Base-by-base conservation (phyloP, 2,888 invertebrate species). In the Pterostichus madidus region DNA sequence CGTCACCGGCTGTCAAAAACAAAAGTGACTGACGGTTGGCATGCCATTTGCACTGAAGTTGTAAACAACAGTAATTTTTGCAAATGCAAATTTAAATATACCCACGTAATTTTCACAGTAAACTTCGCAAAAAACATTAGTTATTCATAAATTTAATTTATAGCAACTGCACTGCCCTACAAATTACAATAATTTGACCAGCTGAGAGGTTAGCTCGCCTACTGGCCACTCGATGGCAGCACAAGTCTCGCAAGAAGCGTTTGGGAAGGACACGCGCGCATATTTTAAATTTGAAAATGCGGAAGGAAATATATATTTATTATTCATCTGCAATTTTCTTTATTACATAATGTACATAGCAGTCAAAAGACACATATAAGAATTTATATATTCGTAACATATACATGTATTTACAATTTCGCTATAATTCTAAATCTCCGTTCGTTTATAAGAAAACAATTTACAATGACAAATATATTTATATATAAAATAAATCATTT, bases 281-380 rank as follows among this genome's bases (percentile, higher is more conserved):
- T 15, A 3, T 15, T 53, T 53, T 52, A 31, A 49, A 31, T 75
- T 75, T 52, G 2, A 24, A 75, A 52, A 52, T 8, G 15, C 1
- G 13, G 13, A 75, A 75, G 31, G 31, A 64, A 64, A 31, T 35
- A 39, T 35, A 31, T 35, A 39, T 35, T 52, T 13, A 17, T 75
- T 44, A 24, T 75, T 10, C 75, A 13, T 73, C 80, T 80, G 80
- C 81, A 75, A 49, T 73, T 81, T 75, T 81, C 81, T 81, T 81
- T 81, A 81, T 81, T 81, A 81, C 81, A 85, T 85, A 84, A 85
- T 85, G 84, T 85, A 84, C 84, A 84, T 84, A 84, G 84, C 84
- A 84, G 85, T 86, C 86, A 86, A 85, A 84, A 85, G 85, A 86
- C 85, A 85, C 85, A 85, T 85, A 86, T 85, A 86, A 86, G 85